Evolutionary conservation across 2,888 invertebrate species (phyloP).

Genomic region (Melieria picta): DNA sequence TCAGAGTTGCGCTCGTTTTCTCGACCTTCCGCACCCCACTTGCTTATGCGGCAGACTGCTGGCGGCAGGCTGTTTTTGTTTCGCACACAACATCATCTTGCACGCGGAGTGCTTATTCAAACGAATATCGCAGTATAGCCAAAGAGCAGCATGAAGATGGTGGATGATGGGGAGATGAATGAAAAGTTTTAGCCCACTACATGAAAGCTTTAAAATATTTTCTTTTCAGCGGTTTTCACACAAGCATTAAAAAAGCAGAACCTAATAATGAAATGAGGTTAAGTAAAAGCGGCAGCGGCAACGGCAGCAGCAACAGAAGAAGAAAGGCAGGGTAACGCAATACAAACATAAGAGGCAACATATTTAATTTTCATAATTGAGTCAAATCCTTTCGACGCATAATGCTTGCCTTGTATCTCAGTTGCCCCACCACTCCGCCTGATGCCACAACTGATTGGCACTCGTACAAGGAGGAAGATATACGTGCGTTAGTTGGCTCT

Average conservation of each 20-base stretch:
- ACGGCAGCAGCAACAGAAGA: neutral
- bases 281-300: neutral
- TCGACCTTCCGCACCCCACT: neutral
- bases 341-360: neutral
- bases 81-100: neutral
- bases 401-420: neutral
- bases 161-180: neutral
- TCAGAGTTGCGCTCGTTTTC: slow-evolving; percentile 5
- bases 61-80: neutral
- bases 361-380: slow-evolving; percentile 27
- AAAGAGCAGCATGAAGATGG: too few species aligned
- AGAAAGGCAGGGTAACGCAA: neutral
- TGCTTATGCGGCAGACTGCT: neutral
- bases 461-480: too few species aligned
- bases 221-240: neutral
- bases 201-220: neutral
- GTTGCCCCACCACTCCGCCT: too few species aligned
- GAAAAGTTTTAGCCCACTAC: slow-evolving; percentile 4
- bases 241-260: slow-evolving; percentile 4
- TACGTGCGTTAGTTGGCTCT: too few species aligned
- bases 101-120: slow-evolving; percentile 8
- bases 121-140: neutral
- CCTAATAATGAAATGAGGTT: neutral
- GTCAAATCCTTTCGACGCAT: slow-evolving; percentile 8
- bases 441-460: too few species aligned